phyloP scores from a whole-genome alignment of 2,888 invertebrate genomes.

The Pollenia griseotomentosa region DNA sequence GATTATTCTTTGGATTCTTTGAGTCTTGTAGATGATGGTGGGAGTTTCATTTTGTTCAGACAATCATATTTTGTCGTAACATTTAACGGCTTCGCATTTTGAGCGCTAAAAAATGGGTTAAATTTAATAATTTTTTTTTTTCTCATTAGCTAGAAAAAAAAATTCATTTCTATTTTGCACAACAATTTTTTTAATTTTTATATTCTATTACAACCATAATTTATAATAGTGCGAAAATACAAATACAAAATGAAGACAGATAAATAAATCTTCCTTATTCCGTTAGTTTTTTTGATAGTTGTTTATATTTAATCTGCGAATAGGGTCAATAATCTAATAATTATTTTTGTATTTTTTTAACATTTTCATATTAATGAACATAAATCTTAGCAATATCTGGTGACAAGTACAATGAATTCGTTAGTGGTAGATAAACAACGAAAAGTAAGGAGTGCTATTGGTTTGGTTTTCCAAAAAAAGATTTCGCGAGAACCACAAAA shows the following conservation, averaged over 20 bases:
- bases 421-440: not conserved
- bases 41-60: slow-evolving; percentile 62
- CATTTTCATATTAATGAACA: slow-evolving; percentile 1
- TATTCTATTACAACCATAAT: not conserved
- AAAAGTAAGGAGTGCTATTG: not conserved
- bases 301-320: slow-evolving; percentile 31
- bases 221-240: slow-evolving; percentile 6
- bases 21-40: slow-evolving; percentile 29
- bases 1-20: slow-evolving; percentile 8
- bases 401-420: slow-evolving; percentile 11
- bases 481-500: no score
- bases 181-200: not conserved
- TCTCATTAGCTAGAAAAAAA: slow-evolving; percentile 8
- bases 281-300: slow-evolving; percentile 39
- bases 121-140: slow-evolving; percentile 43
- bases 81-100: slow-evolving; percentile 61
- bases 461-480: no score
- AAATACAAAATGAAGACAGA: slow-evolving; percentile 3
- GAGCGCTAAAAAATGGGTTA: slow-evolving; percentile 24
- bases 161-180: slow-evolving; percentile 3
- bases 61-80: slow-evolving; percentile 60
- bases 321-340: slow-evolving; percentile 40
- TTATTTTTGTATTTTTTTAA: slow-evolving; percentile 7
- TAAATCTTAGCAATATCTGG: slow-evolving; percentile 7
- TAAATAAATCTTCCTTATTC: slow-evolving; percentile 37